These are phyloP conservation scores for Pterobdella sp. DNA, from an alignment of 2,888 invertebrate genomes.

Conservation along the genomic window DNA sequence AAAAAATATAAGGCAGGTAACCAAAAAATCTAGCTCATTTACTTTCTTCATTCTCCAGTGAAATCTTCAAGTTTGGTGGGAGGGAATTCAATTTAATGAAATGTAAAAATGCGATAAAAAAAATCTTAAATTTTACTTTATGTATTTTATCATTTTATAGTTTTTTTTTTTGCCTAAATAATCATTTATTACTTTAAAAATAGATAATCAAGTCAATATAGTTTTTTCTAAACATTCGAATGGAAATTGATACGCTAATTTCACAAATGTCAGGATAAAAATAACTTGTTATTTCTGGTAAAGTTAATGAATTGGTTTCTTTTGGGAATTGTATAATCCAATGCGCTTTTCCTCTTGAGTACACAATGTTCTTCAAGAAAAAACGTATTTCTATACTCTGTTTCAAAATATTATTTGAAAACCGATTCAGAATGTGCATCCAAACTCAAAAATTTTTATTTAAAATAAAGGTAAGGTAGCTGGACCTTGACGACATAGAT, in stretches of 20 bases:
- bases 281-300: not conserved
- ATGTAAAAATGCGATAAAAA: not conserved
- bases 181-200: too few species aligned
- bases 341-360: not conserved
- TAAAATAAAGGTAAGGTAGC: too few species aligned
- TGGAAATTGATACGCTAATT: too few species aligned
- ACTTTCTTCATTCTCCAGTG: not conserved
- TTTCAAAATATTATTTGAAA: too few species aligned
- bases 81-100: not conserved
- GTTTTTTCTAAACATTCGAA: too few species aligned
- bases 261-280: too few species aligned
- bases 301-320: conserved; percentile 4
- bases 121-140: too few species aligned
- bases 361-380: not conserved
- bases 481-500: not conserved
- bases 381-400: not conserved
- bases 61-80: not conserved
- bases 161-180: too few species aligned
- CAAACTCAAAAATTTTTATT: too few species aligned
- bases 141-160: too few species aligned
- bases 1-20: not conserved
- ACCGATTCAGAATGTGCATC: too few species aligned
- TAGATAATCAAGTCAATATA: too few species aligned
- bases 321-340: conserved; percentile 17
- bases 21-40: not conserved